Conservation (phyloP, 2,888 invertebrate species). For the Hymenopus coronatus region DNA sequence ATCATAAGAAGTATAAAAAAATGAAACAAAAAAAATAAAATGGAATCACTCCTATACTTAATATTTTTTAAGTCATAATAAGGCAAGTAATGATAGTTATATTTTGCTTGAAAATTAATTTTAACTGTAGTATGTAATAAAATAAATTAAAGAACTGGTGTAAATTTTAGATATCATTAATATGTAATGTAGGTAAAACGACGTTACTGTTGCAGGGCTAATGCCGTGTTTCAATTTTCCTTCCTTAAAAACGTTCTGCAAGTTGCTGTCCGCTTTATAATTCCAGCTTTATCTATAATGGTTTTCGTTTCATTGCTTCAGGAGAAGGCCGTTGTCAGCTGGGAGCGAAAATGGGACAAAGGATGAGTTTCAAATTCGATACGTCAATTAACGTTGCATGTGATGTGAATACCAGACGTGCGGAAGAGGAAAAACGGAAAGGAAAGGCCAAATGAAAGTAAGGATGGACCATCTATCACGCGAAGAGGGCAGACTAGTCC, state of each 20-base stretch:
- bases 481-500: neutral
- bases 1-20: too few relatives aligned
- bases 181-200: too few relatives aligned
- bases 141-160: too few relatives aligned
- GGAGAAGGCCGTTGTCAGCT: neutral
- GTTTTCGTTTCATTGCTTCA: neutral
- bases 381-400: neutral
- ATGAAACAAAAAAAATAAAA: too few relatives aligned
- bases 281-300: neutral
- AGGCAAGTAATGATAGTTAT: too few relatives aligned
- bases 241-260: neutral
- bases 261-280: neutral
- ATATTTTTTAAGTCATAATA: too few relatives aligned
- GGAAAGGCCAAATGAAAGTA: neutral
- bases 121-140: too few relatives aligned
- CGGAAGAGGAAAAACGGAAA: neutral
- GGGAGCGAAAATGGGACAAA: neutral
- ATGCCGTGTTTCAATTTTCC: too few relatives aligned
- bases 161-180: too few relatives aligned
- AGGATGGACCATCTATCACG: constrained; percentile 3
- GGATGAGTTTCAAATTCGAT: neutral
- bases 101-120: too few relatives aligned
- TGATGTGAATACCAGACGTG: neutral
- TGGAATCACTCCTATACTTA: too few relatives aligned
- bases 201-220: too few relatives aligned